Base-by-base conservation (phyloP, 1,140 invertebrate species). In the Forficula auricularia region DNA sequence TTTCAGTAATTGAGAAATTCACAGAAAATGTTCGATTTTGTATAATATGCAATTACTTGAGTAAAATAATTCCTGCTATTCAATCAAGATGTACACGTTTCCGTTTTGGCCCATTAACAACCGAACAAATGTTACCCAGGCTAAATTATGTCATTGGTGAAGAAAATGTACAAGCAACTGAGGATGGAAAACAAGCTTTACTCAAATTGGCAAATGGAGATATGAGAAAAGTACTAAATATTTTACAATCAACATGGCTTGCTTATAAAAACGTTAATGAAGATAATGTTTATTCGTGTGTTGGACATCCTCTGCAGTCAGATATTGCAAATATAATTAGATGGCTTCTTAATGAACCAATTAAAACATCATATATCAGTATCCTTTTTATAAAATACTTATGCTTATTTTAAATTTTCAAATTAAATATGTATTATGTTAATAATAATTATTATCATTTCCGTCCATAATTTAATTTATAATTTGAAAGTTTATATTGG, bases 1-100 rank as follows among this genome's bases (percentile, higher is more conserved):
- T n/a, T n/a, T n/a, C n/a, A 87, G 86, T 98, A 52, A 96, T 98
- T 59, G 95, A 98, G 62, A 98, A 98, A 57, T 98, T 91, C 55
- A 97, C 95, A 16, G 90, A 96, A 44, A 98, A 97, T 63, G 87
- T 94, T 1, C 67, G 96, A 19, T 99, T 99, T 60, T 99, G 96
- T 58, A 80, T 99, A 34, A 98, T 99, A 55, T 97, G 94, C 62
- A 99, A 99, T 64, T 98, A 98, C 61, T 61, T 99, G 33, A 87
- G 86, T 45, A 97, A 97, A 67, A 98, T 99, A 18, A 99, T 96
- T 50, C 95, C 95, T 16, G 94, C 96, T 1, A 64, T 99, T 31
- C 95, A 98, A 60, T 98, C 95, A 14, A 68, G 96, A 48, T 99
- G 95, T 61, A 98, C 94, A 1, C 73, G 91, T 43, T 99, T 98